Conservation (phyloP, 2,113 vertebrate genomes). For the Benitochromis conjunctus region DNA sequence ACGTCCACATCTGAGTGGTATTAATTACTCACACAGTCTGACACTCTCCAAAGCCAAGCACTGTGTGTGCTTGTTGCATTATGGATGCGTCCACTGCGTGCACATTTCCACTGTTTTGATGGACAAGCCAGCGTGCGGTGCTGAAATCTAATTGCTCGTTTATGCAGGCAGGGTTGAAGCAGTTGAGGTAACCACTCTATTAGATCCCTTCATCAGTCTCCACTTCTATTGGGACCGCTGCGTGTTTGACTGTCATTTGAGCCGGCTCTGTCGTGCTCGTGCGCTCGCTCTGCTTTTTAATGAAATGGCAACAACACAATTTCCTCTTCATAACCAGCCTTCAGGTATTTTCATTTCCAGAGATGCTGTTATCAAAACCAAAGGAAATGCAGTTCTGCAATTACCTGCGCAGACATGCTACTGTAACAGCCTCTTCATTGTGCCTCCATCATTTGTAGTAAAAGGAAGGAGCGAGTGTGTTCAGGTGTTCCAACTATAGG, state of each 20-base stretch:
- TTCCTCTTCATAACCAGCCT: not conserved
- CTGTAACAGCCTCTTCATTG: not conserved
- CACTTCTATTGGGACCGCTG: not conserved
- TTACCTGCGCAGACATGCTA: not conserved
- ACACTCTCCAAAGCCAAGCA: not conserved
- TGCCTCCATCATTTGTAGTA: rapidly evolving
- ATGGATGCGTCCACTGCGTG: not conserved
- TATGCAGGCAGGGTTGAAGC: not conserved
- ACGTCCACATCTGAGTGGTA: not conserved
- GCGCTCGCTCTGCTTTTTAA: not conserved
- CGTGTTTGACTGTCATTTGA: not conserved
- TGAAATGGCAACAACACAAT: not conserved
- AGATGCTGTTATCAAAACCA: not conserved
- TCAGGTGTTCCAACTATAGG: not conserved
- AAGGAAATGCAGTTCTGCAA: not conserved
- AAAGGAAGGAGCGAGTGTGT: not conserved
- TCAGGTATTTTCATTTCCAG: not conserved
- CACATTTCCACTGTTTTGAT: not conserved
- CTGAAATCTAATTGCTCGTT: not conserved
- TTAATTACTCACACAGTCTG: not conserved
- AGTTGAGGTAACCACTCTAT: not conserved
- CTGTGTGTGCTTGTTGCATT: not conserved
- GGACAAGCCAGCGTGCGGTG: not conserved
- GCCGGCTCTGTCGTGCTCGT: not conserved
- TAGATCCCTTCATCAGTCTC: not conserved